Evolutionary conservation across 2,113 vertebrate genomes (phyloP), one percentile per base, ranked within the genome.

Genomic region (Trogon melanurus): DNA sequence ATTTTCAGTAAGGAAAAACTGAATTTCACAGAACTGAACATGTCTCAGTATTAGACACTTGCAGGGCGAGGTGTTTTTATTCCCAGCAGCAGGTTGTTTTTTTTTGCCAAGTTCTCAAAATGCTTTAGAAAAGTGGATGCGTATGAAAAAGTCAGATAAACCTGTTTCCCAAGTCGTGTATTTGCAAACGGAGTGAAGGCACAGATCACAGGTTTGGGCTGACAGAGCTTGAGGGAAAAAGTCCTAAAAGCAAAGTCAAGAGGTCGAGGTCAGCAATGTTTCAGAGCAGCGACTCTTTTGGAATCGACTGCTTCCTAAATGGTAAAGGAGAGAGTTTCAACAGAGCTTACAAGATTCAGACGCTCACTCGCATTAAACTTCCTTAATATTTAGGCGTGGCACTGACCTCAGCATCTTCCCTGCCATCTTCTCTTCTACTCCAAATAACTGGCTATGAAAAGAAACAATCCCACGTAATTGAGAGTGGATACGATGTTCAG

Each of bases 401-500:
- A 26, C 8, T 82, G 50, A 78, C 19, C 60, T 79, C 82, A 66
- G 29, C n/a, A 30, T 34, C 51, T 69, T 58, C 50, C 45, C 85
- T 70, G 21, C 4, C 29, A 27, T 29, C 34, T 54, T 62, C 54
- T 70, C 38, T 71, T 73, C 38, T 62, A 56, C 13, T 53, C 48
- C 69, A 89, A 64, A 54, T 17, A 81, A 71, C 44, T 12, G 26
- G 12, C 13, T 20, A 27, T 11, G 15, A 32, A 41, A 78, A 85
- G 81, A 45, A 38, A 11, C 41, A 71, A 11, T 13, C 16, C 50
- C 26, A 13, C 0, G 0, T 57, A 62, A 57, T 0, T 61, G 22
- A 84, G 51, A 90, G 62, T 8, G 23, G 79, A 76, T 26, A 74
- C 10, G 41, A 34, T 21, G 34, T 73, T 85, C 51, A 76, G 41